Evolutionary conservation across 2,797 vertebrate genomes (phyloP), one percentile per base, ranked within the genome.

Genomic region (Aselliscus stoliczkanus): DNA sequence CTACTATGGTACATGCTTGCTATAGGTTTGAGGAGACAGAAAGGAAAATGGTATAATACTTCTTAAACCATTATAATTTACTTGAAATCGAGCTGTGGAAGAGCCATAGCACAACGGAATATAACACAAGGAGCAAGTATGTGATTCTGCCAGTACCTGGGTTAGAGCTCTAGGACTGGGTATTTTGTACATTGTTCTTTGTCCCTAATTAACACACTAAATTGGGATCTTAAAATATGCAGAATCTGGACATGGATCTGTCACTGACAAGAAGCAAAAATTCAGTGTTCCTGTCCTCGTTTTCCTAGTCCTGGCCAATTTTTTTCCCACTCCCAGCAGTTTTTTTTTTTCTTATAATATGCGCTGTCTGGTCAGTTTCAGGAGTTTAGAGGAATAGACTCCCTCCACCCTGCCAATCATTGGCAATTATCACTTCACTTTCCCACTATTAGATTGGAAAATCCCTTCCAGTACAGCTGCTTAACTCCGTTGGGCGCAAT

Each of bases 61-160:
- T 93, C 39, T 12, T 60, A 90, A 85, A 79, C 3, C 21, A 14
- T 92, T 69, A 70, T 9, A 67, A 52, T 44, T 52, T 52, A 52
- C 65, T 67, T 90, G 42, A 52, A 86, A 58, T 27, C 42, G 58
- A 34, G 7, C 5, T 80, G 65, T 73, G 4, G 13, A 14, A 90
- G 23, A 58, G 17, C 17, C 25, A 73, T 27, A 86, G 17, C 34
- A 17, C 47, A 27, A 4, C 27, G 64, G 17, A 60, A 27, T 34
- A 34, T 52, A 20, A 20, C 27, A 54, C 20, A 31, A 56, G 12
- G 39, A 64, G 3, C 73, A 62, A 42, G 23, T 52, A 39, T 1
- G 20, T 62, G 37, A 12, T 27, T 6, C 20, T 39, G 50, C 6
- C 12, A 52, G 25, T 52, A n/a, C 44, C 64, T 70, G 12, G 13